Conservation (phyloP, 2,888 invertebrate species). For the Spialia ferax region DNA sequence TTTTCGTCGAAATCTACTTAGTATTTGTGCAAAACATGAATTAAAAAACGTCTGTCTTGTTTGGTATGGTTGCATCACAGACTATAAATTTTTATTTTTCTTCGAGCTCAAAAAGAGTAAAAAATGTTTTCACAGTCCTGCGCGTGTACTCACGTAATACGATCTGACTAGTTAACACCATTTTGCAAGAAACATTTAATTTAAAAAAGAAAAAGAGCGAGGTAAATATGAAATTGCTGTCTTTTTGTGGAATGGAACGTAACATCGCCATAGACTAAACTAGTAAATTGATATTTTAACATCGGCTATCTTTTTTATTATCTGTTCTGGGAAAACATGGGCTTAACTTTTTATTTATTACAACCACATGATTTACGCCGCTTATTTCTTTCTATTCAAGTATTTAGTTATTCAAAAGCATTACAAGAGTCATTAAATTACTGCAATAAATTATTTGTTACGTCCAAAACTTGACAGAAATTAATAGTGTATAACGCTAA, state of each 20-base stretch:
- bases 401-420: background rate
- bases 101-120: conserved; percentile 12
- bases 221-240: conserved; percentile 69
- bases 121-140: conserved; percentile 43
- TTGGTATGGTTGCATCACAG: conserved; percentile 10
- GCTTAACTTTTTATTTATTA: conserved; percentile 17
- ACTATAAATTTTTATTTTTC: conserved; percentile 14
- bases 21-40: background rate
- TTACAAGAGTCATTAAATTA: conserved; percentile 7
- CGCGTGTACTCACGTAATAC: conserved; percentile 27
- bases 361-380: conserved; percentile 22
- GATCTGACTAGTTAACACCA: conserved; percentile 45
- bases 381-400: conserved; percentile 12
- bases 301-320: conserved; percentile 41
- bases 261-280: conserved; percentile 53
- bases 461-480: conserved; percentile 25
- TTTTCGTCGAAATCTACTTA: conserved; percentile 9
- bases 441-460: conserved; percentile 18
- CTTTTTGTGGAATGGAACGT: conserved; percentile 67
- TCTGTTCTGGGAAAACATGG: conserved; percentile 32
- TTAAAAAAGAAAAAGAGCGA: conserved; percentile 48
- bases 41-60: background rate
- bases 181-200: conserved; percentile 60
- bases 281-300: conserved; percentile 55
- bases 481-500: conserved; percentile 27